phyloP scores from a whole-genome alignment of 2,888 invertebrate genomes.

The Osedax frankpressi region DNA sequence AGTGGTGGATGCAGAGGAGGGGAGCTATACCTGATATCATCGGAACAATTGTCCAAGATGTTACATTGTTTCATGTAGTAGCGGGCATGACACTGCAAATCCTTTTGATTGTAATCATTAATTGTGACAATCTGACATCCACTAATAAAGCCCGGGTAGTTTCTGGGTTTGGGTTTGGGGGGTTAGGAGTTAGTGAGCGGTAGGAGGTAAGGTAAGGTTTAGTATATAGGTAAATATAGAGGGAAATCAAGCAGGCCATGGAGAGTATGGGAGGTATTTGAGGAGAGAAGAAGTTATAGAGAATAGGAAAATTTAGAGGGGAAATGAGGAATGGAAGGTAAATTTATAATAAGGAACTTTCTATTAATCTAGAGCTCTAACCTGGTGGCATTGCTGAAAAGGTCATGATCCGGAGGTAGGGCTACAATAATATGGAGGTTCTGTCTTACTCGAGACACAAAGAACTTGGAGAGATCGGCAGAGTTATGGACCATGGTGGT shows the following conservation, averaged over 20 bases:
- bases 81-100: slow-evolving; percentile 39
- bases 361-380: too few relatives aligned
- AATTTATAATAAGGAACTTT: too few relatives aligned
- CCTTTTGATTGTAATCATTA: slow-evolving; percentile 44
- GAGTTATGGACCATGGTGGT: slow-evolving; percentile 29
- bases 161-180: too few relatives aligned
- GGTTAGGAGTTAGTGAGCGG: too few relatives aligned
- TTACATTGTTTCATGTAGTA: slow-evolving; percentile 34
- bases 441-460: slow-evolving; percentile 42
- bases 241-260: too few relatives aligned
- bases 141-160: slow-evolving; percentile 43
- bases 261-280: too few relatives aligned
- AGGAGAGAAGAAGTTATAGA: too few relatives aligned
- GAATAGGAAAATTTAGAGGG: too few relatives aligned
- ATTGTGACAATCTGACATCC: slow-evolving; percentile 44
- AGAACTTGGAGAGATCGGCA: slow-evolving; percentile 42
- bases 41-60: not conserved
- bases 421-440: slow-evolving; percentile 45
- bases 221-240: too few relatives aligned
- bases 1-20: too few relatives aligned
- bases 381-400: slow-evolving; percentile 36
- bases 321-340: too few relatives aligned
- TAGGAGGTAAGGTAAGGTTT: too few relatives aligned
- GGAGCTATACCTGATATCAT: not conserved
- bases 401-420: slow-evolving; percentile 38